Conservation (phyloP, 2,888 invertebrate genomes). For the Drosophila cyrtoloma region DNA sequence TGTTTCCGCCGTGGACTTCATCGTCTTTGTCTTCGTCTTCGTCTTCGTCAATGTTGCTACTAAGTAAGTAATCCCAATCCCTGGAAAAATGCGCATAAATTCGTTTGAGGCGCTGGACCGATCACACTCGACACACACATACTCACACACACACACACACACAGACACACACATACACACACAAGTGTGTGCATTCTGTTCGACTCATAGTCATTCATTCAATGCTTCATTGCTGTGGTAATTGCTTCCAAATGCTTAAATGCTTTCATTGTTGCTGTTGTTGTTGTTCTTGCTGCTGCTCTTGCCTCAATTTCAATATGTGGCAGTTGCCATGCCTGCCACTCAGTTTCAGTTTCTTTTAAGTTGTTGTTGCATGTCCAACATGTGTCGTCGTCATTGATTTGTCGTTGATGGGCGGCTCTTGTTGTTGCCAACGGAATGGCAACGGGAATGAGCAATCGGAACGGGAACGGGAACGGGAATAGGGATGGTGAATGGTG, state of each 20-base stretch:
- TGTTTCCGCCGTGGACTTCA: conserved; percentile 60
- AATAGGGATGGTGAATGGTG: background rate
- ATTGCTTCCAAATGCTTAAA: conserved; percentile 83
- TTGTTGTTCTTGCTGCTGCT: conserved; percentile 30
- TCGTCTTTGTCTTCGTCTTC: conserved; percentile 3
- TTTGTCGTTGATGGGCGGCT: conserved; percentile 77
- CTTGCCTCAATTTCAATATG: conserved; percentile 26
- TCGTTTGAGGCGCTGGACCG: conserved; percentile 42
- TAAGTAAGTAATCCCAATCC: conserved; percentile 77
- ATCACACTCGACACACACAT: conserved; percentile 31
- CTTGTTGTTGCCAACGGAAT: conserved; percentile 36
- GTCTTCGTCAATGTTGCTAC: conserved; percentile 45
- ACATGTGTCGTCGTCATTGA: conserved; percentile 82
- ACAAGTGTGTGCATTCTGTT: conserved; percentile 7
- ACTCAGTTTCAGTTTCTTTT: conserved; percentile 59
- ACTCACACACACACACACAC: conserved; percentile 4
- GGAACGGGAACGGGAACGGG: background rate
- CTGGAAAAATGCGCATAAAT: conserved; percentile 72
- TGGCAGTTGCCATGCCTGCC: conserved; percentile 43
- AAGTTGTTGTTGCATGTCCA: conserved; percentile 69
- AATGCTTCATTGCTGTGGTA: conserved; percentile 80
- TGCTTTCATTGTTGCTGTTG: conserved; percentile 64
- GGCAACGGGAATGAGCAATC: background rate
- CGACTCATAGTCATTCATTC: conserved; percentile 65
- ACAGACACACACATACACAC: conserved; percentile 14